These are phyloP conservation scores for Bufo bufo DNA, from an alignment of 2,113 vertebrate species.

Conservation along the genomic window DNA sequence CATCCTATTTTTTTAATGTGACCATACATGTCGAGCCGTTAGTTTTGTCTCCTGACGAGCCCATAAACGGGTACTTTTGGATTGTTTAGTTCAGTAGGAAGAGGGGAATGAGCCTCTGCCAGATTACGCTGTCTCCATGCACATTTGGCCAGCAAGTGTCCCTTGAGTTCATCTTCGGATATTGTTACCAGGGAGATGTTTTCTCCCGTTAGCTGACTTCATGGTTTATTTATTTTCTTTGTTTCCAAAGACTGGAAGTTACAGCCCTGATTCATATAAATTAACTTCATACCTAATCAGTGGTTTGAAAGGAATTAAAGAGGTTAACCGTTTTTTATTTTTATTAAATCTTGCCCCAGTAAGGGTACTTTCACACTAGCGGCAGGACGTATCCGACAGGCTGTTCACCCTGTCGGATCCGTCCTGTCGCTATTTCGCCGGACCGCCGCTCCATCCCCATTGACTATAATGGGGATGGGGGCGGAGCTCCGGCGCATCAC, in stretches of 20 bases:
- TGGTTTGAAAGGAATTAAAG: too few species aligned
- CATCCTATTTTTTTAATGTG: background rate
- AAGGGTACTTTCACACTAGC: too few species aligned
- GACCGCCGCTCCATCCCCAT: too few species aligned
- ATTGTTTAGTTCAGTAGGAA: background rate
- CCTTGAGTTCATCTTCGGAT: background rate
- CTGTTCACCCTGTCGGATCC: too few species aligned
- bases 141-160: background rate
- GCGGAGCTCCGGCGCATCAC: too few species aligned
- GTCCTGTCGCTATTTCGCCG: too few species aligned
- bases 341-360: too few species aligned
- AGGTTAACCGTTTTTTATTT: too few species aligned
- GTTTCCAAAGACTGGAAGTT: background rate
- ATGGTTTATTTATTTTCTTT: background rate
- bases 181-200: background rate
- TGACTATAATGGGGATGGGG: too few species aligned
- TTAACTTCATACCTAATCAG: too few species aligned
- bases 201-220: background rate
- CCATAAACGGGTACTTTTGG: background rate
- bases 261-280: too few species aligned
- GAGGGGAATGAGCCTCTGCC: background rate
- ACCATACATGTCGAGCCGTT: background rate
- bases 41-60: background rate
- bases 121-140: background rate
- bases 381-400: too few species aligned